Conservation (phyloP, 2,797 vertebrate genomes). For the Petrocephalus schoutedeni region DNA sequence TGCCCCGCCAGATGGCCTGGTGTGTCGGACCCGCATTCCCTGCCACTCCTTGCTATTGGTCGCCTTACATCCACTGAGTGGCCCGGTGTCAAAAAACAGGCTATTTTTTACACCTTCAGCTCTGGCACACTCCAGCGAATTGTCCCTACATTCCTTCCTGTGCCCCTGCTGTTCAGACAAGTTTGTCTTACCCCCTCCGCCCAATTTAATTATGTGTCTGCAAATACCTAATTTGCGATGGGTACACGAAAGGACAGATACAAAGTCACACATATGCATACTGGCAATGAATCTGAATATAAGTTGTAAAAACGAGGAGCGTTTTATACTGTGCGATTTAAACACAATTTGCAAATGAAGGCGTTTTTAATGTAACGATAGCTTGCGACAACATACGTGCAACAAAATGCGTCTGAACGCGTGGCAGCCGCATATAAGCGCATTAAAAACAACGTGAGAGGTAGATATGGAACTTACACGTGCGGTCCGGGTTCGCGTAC, state of each 20-base stretch:
- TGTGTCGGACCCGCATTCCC: conserved; percentile 19
- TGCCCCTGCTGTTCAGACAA: conserved; percentile 24
- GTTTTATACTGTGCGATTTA: not conserved
- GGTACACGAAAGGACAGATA: not conserved
- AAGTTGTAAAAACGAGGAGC: not conserved
- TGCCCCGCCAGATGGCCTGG: conserved; percentile 42
- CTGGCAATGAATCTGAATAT: not conserved
- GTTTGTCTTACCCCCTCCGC: not conserved
- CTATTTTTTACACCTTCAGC: conserved; percentile 42
- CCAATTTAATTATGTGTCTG: not conserved
- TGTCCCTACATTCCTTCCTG: conserved; percentile 40
- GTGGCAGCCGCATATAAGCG: not conserved
- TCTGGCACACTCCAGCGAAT: conserved; percentile 36
- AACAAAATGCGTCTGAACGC: not conserved
- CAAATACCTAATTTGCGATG: not conserved
- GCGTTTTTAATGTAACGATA: not conserved
- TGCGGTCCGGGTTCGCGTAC: conserved; percentile 30
- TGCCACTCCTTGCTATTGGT: conserved; percentile 11
- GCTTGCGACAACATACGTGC: not conserved
- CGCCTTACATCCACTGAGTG: conserved; percentile 31
- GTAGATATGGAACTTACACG: conserved; percentile 53
- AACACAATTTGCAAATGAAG: not conserved
- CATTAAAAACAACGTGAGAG: not conserved
- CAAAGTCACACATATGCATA: not conserved
- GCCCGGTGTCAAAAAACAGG: conserved; percentile 37